Evolutionary conservation across 2,888 invertebrate species (phyloP).

Genomic region (Arenicola marina): DNA sequence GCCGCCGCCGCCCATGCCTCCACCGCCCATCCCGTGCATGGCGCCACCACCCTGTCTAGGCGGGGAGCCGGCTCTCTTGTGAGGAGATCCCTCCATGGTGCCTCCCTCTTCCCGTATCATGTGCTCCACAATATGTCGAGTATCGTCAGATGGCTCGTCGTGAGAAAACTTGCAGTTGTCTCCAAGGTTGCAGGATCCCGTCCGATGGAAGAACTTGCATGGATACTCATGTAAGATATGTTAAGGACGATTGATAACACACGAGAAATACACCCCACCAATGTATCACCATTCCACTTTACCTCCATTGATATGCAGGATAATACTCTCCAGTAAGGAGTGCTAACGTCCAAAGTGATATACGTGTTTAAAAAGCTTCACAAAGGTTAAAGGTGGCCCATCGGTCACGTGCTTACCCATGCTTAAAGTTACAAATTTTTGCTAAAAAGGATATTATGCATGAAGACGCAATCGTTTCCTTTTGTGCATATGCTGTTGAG

Average conservation of each 20-base stretch:
- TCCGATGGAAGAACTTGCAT: slow-evolving; percentile 95
- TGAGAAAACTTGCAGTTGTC: slow-evolving; percentile 95
- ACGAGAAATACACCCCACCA: not conserved
- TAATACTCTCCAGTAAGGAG: not conserved
- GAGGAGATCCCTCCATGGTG: too few relatives aligned
- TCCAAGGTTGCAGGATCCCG: slow-evolving; percentile 70
- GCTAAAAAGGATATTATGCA: slow-evolving; percentile 69
- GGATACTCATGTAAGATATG: slow-evolving; percentile 74
- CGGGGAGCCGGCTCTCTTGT: too few relatives aligned
- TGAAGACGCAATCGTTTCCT: slow-evolving; percentile 91
- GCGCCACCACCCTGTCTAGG: too few relatives aligned
- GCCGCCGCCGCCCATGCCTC: too few relatives aligned
- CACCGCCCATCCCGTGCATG: too few relatives aligned
- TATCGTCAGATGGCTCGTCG: slow-evolving; percentile 80
- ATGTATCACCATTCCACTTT: not conserved
- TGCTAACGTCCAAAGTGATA: not conserved
- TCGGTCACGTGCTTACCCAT: too few relatives aligned
- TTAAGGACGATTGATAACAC: not conserved
- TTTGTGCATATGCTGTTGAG: slow-evolving; percentile 94
- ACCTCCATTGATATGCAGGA: not conserved
- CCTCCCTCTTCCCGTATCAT: not conserved
- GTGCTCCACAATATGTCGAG: slow-evolving; percentile 65
- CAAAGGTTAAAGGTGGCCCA: too few relatives aligned
- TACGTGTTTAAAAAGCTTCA: not conserved
- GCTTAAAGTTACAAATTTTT: too few relatives aligned